Conservation (phyloP, 2,797 vertebrate genomes). For the Rhinella marina region DNA sequence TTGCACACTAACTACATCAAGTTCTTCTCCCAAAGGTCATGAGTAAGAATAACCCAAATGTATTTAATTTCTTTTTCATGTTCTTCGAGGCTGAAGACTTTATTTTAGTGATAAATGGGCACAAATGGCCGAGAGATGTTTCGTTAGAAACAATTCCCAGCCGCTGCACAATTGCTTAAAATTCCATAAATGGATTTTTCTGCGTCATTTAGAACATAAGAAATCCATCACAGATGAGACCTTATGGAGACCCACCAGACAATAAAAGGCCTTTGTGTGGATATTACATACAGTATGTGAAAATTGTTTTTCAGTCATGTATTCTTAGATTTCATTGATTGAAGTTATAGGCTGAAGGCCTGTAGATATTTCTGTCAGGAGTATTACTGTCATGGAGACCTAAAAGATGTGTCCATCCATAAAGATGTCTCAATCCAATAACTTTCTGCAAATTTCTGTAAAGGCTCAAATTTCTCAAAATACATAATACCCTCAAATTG, state of each 20-base stretch:
- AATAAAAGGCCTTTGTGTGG: background rate
- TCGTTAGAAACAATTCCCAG: background rate
- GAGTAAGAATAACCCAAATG: background rate
- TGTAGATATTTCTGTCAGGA: background rate
- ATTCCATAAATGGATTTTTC: slow-evolving; percentile 46
- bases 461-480: too few relatives aligned
- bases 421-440: too few relatives aligned
- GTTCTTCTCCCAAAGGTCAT: background rate
- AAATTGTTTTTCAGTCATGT: background rate
- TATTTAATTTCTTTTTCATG: slow-evolving; percentile 30
- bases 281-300: background rate
- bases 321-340: background rate
- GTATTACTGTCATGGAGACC: background rate
- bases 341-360: background rate
- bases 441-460: too few relatives aligned
- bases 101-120: background rate
- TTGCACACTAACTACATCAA: background rate
- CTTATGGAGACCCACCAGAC: background rate
- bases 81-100: background rate
- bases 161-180: slow-evolving; percentile 52
- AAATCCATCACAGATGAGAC: background rate
- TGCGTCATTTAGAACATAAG: slow-evolving; percentile 55
- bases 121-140: background rate
- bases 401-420: too few relatives aligned
- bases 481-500: too few relatives aligned